A percentile compares a stretch with the other conserved stretches of the same genome.
Evolutionary conservation across 2,113 vertebrate species (phyloP).

Genomic region (Gasterosteus nipponicus): DNA sequence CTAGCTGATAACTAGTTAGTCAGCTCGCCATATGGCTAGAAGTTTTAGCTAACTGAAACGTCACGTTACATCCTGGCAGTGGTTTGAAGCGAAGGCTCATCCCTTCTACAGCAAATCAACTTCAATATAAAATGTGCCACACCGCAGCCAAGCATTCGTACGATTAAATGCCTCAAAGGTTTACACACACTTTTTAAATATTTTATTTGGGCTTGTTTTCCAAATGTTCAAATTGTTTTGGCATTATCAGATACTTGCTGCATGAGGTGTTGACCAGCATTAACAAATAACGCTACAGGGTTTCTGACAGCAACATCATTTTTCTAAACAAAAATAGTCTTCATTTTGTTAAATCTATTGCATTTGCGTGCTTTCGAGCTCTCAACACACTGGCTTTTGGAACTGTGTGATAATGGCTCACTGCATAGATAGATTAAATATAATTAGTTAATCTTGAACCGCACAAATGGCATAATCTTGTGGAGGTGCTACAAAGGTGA

Average conservation of each 20-base stretch:
- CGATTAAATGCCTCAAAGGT: neutral
- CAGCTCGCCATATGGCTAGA: constrained; percentile 31
- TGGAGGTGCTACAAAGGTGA: constrained; percentile 53
- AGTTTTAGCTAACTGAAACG: constrained; percentile 14
- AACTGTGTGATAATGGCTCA: constrained; percentile 11
- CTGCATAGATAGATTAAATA: constrained; percentile 57
- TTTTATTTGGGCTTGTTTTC: constrained; percentile 13
- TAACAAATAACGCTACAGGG: neutral
- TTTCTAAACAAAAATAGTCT: too few species aligned
- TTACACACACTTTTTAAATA: neutral
- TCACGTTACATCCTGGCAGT: constrained; percentile 13
- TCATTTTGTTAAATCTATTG: neutral
- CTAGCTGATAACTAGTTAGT: constrained; percentile 1
- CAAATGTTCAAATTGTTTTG: neutral
- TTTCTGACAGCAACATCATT: neutral
- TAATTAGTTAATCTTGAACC: constrained; percentile 66
- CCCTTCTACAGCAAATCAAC: constrained; percentile 3
- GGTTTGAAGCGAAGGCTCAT: neutral
- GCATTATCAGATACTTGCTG: neutral
- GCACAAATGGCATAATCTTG: constrained; percentile 51
- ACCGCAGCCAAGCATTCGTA: neutral
- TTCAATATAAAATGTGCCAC: neutral
- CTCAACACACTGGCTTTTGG: constrained; percentile 1
- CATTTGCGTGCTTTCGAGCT: neutral
- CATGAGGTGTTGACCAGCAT: neutral